Conservation (phyloP, 2,797 vertebrate species). For the Sebastes iracundus region DNA sequence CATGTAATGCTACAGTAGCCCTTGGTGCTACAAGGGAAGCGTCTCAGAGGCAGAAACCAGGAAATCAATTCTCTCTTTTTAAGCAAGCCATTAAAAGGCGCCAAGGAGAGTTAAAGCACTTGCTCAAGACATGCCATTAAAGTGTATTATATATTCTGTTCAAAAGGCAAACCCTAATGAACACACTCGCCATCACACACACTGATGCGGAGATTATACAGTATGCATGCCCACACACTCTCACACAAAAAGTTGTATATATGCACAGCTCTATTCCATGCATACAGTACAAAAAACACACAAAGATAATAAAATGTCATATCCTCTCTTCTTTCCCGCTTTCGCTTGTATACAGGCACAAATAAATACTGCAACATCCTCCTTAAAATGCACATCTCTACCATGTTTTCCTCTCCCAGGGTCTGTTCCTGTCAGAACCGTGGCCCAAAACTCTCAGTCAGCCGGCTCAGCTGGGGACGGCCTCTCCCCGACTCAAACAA, state of each 20-base stretch:
- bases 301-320: constrained; percentile 31
- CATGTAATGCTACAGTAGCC: constrained; percentile 47
- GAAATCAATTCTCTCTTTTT: constrained; percentile 83
- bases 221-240: background rate
- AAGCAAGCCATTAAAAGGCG: constrained; percentile 77
- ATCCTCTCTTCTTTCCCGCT: background rate
- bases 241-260: background rate
- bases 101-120: constrained; percentile 78
- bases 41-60: constrained; percentile 69
- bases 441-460: constrained; percentile 82
- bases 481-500: constrained; percentile 37
- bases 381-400: constrained; percentile 63
- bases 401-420: constrained; percentile 57
- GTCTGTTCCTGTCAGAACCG: constrained; percentile 76
- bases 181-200: constrained; percentile 16
- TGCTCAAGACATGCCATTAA: constrained; percentile 73
- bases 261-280: background rate
- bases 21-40: constrained; percentile 56
- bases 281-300: constrained; percentile 1
- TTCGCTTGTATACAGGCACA: constrained; percentile 35
- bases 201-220: background rate
- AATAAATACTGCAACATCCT: constrained; percentile 63
- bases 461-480: constrained; percentile 68
- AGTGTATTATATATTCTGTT: constrained; percentile 55
- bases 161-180: constrained; percentile 33